Conservation (phyloP, 2,888 invertebrate species). For the Cyclophora punctaria region DNA sequence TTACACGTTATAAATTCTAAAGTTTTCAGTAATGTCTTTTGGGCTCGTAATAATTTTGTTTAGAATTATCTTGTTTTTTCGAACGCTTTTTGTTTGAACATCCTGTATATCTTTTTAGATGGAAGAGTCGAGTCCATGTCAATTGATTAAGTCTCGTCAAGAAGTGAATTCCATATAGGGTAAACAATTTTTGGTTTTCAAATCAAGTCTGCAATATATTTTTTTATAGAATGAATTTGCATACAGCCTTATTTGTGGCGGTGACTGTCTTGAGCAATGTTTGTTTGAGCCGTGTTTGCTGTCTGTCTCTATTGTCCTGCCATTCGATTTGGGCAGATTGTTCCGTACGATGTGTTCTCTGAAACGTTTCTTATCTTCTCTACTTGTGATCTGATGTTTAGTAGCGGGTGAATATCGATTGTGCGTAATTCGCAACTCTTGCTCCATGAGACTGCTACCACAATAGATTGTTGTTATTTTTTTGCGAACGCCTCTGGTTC, state of each 20-base stretch:
- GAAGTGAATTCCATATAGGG: constrained; percentile 28
- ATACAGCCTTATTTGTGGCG: constrained; percentile 32
- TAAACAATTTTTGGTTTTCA: constrained; percentile 28
- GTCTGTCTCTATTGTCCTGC: constrained; percentile 43
- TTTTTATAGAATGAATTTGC: constrained; percentile 37
- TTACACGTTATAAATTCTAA: too few relatives aligned
- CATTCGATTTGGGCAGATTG: constrained; percentile 7
- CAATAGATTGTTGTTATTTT: constrained; percentile 51
- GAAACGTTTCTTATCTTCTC: not conserved
- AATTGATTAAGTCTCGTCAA: constrained; percentile 24
- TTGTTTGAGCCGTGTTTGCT: constrained; percentile 53
- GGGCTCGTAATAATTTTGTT: too few relatives aligned
- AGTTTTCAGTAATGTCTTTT: too few relatives aligned
- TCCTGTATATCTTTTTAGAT: not conserved
- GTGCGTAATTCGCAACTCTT: constrained; percentile 22
- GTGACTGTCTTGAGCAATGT: constrained; percentile 43
- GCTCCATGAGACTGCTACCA: constrained; percentile 46
- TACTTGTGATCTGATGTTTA: too few relatives aligned
- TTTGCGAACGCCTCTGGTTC: constrained; percentile 41
- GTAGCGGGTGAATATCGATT: not conserved
- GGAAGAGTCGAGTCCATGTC: constrained; percentile 14
- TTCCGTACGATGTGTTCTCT: not conserved
- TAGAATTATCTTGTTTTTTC: too few relatives aligned
- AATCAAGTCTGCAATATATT: constrained; percentile 26
- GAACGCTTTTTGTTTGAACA: too few relatives aligned